Evolutionary conservation across 2,113 vertebrate genomes (phyloP), one percentile per base, ranked within the genome.

Genomic region (Gymnarchus niloticus): DNA sequence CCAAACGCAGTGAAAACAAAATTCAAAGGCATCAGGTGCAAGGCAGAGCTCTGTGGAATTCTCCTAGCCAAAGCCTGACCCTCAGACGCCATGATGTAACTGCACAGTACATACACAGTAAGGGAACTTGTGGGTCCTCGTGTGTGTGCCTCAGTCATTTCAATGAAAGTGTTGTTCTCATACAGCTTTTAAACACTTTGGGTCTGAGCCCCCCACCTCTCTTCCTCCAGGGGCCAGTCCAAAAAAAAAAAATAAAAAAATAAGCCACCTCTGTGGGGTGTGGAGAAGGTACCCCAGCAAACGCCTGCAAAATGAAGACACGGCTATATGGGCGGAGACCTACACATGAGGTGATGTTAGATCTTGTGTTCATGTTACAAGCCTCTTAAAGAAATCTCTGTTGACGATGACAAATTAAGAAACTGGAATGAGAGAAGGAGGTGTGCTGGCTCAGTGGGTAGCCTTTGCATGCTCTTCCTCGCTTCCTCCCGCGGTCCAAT

Each of bases 101-200:
- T 37, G 10, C 8, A 19, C 76, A 4, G 19, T 73, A n/a, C 17
- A 3, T 48, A 77, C 51, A 46, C 10, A 54, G 33, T n/a, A 25
- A 85, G 61, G 51, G 51, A 23, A 84, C 49, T 23, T 8, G 48
- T n/a, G 65, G 48, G 49, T 19, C 49, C 49, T 56, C 49, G 76
- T 37, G 19, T 19, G 21, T n/a, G 33, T 23, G n/a, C 41, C 57
- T 85, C 41, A 6, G 21, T 76, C 76, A 41, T 59, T 48, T 80
- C 10, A 85, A 85, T 46, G 69, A 51, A 33, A 56, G 54, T 44
- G 59, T 81, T 80, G 85, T 85, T 81, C 85, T 81, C 52, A 56
- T 56, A 51, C 56, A 80, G 46, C 57, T 54, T 56, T 77, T 81
- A n/a, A 81, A 81, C 7, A 56, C 56, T 84, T 84, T 41, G 23